phyloP scores from a whole-genome alignment of 2,797 vertebrate genomes.

The Philypnodon macrostomus region DNA sequence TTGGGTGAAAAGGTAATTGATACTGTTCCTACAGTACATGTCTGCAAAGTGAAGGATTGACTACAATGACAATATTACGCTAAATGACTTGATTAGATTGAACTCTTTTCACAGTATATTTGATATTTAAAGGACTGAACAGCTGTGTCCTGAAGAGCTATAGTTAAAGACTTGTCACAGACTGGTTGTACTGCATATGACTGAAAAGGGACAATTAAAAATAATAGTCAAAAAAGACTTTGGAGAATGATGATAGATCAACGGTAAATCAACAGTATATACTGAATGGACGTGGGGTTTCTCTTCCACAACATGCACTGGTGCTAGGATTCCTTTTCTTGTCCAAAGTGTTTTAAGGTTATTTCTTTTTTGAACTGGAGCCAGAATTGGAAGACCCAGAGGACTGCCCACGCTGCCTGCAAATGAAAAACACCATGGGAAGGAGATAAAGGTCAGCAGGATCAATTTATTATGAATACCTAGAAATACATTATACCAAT shows the following conservation, averaged over 20 bases:
- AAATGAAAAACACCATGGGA: conserved; percentile 79
- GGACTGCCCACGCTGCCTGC: conserved; percentile 86
- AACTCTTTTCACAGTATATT: conserved; percentile 47
- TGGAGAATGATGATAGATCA: conserved; percentile 53
- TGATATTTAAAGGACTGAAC: conserved; percentile 38
- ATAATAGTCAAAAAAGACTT: conserved; percentile 52
- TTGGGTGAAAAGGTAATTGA: conserved; percentile 9
- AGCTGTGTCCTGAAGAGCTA: conserved; percentile 50
- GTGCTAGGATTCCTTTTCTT: conserved; percentile 71
- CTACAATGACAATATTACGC: conserved; percentile 14
- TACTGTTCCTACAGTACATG: too few relatives aligned
- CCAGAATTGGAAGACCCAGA: conserved; percentile 96
- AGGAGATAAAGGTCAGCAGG: conserved; percentile 51
- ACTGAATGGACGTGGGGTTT: conserved; percentile 77
- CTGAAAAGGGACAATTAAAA: conserved; percentile 45
- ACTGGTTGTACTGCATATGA: conserved; percentile 31
- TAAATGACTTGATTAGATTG: conserved; percentile 27
- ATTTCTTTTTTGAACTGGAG: conserved; percentile 99
- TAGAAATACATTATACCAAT: conserved; percentile 35
- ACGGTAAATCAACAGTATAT: conserved; percentile 66
- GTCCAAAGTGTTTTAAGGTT: conserved; percentile 59
- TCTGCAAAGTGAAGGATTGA: conserved; percentile 20
- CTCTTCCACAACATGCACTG: conserved; percentile 88
- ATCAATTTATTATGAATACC: conserved; percentile 30
- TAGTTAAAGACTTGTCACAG: conserved; percentile 53